A percentile compares a stretch with the other conserved stretches of the same genome.
phyloP scores from a whole-genome alignment of 2,888 invertebrate genomes.

The Amorpha juglandis region DNA sequence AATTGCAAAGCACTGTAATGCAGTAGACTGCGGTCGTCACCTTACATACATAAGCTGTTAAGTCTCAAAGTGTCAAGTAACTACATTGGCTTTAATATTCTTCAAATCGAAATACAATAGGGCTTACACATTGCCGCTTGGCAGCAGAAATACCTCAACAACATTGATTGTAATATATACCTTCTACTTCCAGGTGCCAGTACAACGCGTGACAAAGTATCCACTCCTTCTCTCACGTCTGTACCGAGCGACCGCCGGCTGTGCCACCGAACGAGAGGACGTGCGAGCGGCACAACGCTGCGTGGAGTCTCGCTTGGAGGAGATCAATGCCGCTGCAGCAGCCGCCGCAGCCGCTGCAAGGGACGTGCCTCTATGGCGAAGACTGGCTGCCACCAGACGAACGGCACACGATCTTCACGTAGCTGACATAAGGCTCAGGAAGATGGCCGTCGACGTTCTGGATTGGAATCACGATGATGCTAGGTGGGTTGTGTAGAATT shows the following conservation, averaged over 20 bases:
- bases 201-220: slow-evolving; percentile 98
- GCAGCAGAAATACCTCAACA: no score
- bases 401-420: slow-evolving; percentile 93
- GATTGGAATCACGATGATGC: slow-evolving; percentile 98
- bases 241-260: slow-evolving; percentile 94
- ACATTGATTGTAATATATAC: neutral
- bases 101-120: no score
- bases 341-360: slow-evolving; percentile 95
- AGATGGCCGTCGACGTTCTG: slow-evolving; percentile 96
- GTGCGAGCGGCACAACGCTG: slow-evolving; percentile 95
- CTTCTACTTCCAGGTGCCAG: slow-evolving; percentile 88
- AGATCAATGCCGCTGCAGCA: slow-evolving; percentile 97
- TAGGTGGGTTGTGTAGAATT: slow-evolving; percentile 57
- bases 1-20: no score
- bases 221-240: slow-evolving; percentile 95
- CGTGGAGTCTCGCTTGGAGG: slow-evolving; percentile 96
- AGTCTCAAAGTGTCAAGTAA: no score
- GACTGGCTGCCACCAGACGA: slow-evolving; percentile 91
- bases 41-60: no score
- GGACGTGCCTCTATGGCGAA: slow-evolving; percentile 93
- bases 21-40: no score
- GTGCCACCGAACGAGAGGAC: slow-evolving; percentile 92
- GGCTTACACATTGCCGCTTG: no score
- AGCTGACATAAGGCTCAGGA: slow-evolving; percentile 94
- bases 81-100: no score